Evolutionary conservation across 2,113 vertebrate species (phyloP).

Genomic region (Cettia cetti): DNA sequence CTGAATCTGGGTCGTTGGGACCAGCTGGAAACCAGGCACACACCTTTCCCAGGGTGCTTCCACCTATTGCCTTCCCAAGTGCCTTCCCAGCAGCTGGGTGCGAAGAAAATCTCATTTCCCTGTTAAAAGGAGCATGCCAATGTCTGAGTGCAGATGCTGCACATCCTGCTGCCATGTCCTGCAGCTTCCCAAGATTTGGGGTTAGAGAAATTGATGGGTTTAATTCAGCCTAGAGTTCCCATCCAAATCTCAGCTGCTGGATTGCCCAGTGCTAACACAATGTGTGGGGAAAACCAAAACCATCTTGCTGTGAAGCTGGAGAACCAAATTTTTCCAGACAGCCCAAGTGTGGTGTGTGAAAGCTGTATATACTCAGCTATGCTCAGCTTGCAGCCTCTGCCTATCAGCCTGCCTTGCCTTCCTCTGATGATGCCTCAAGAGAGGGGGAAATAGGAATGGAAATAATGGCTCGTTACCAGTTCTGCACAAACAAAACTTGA

Average conservation of each 20-base stretch:
- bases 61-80: neutral
- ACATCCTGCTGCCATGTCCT: neutral
- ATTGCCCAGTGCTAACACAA: neutral
- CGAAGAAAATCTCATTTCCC: neutral
- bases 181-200: neutral
- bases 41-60: neutral
- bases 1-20: neutral
- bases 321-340: neutral
- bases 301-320: neutral
- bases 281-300: neutral
- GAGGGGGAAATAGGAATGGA: rapidly evolving
- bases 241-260: neutral
- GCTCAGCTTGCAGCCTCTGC: neutral
- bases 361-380: neutral
- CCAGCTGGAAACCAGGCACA: neutral
- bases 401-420: neutral
- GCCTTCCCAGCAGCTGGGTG: neutral
- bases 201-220: neutral
- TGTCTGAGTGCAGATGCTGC: neutral
- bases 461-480: neutral
- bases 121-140: neutral
- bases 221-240: neutral
- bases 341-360: neutral
- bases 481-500: neutral
- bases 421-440: neutral